Conservation (phyloP, 2,113 vertebrate species). For the Indri indri region DNA sequence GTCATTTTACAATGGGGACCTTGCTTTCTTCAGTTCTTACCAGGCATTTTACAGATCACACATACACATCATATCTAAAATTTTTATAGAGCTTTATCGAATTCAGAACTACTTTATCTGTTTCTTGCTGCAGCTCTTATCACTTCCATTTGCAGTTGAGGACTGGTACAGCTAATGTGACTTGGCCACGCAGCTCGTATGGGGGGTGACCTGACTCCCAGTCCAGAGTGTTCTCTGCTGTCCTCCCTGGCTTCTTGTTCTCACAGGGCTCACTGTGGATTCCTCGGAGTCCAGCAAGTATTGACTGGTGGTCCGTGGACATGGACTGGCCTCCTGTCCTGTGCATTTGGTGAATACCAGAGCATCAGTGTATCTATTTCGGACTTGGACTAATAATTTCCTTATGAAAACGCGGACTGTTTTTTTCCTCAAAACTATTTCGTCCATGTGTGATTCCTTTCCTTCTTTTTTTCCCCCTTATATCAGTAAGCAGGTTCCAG, state of each 20-base stretch:
- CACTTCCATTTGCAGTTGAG: background rate
- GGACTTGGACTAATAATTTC: background rate
- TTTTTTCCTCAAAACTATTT: background rate
- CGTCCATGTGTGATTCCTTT: background rate
- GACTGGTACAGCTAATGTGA: background rate
- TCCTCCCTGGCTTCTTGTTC: rapidly evolving
- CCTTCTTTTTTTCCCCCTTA: background rate
- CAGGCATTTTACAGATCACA: background rate
- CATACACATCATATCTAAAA: rapidly evolving
- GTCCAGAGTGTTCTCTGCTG: background rate
- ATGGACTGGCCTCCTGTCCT: background rate
- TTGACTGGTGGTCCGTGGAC: background rate
- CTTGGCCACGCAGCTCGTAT: rapidly evolving
- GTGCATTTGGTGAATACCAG: rapidly evolving
- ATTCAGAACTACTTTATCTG: background rate
- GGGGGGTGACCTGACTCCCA: too few relatives aligned
- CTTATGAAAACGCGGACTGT: background rate
- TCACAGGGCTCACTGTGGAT: background rate
- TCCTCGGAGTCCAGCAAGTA: background rate
- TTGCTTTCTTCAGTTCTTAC: background rate
- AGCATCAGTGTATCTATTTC: rapidly evolving
- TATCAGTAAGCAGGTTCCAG: background rate
- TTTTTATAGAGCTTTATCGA: background rate
- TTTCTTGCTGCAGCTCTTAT: background rate
- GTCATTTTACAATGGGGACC: background rate